These are phyloP conservation scores for Harpalus rufipes DNA, from an alignment of 2,888 invertebrate genomes.

Conservation along the genomic window DNA sequence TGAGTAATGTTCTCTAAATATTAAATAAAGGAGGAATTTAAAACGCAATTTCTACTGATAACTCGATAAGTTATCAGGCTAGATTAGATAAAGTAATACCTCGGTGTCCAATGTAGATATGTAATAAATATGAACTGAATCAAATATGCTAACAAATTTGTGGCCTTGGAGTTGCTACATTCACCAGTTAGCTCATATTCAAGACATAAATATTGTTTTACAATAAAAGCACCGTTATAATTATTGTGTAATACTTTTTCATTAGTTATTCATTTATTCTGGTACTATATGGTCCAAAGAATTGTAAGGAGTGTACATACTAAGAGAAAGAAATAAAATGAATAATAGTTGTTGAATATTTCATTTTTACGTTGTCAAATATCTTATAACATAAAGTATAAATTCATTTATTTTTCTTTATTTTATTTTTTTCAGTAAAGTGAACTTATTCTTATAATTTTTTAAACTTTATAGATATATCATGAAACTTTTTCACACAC, in stretches of 20 bases:
- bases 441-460: no score
- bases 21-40: slow-evolving; percentile 11
- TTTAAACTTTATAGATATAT: no score
- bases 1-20: background rate
- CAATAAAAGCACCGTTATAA: slow-evolving; percentile 8
- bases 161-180: slow-evolving; percentile 10
- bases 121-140: background rate
- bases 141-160: slow-evolving; percentile 15
- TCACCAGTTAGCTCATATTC: slow-evolving; percentile 20
- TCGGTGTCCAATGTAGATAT: background rate
- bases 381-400: no score
- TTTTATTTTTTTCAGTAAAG: no score
- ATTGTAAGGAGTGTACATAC: no score
- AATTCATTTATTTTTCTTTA: no score
- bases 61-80: slow-evolving; percentile 13
- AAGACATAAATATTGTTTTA: background rate
- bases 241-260: background rate
- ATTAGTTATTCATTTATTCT: no score
- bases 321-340: no score
- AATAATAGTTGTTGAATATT: no score
- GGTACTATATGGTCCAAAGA: no score
- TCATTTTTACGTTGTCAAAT: no score
- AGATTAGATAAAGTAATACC: slow-evolving; percentile 16
- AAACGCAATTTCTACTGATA: slow-evolving; percentile 21
- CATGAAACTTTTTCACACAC: no score